Conservation (phyloP, 2,113 vertebrate genomes). For the Leptosomus discolor region DNA sequence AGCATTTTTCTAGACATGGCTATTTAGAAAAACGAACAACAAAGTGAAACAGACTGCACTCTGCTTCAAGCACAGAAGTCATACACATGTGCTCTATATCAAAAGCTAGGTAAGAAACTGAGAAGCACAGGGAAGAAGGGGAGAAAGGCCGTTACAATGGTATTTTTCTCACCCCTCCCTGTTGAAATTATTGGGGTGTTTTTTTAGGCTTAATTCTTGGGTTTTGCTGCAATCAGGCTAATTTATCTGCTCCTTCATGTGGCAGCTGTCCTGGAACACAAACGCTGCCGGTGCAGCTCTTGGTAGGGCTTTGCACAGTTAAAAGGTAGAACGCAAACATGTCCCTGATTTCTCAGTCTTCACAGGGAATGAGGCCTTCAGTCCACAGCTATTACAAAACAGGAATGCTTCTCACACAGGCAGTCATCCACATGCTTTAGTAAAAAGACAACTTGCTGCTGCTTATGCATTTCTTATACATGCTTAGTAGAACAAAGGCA, state of each 20-base stretch:
- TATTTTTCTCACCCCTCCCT: neutral
- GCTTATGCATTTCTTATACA: fast-evolving
- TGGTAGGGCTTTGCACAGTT: neutral
- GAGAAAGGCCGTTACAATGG: neutral
- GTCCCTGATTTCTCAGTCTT: neutral
- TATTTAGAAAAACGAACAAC: neutral
- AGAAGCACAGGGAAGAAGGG: neutral
- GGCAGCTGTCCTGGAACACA: neutral
- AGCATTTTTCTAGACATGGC: fast-evolving
- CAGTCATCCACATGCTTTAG: neutral
- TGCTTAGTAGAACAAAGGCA: neutral
- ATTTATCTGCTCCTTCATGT: neutral
- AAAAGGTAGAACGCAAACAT: neutral
- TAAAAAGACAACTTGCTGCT: neutral
- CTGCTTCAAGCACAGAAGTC: neutral
- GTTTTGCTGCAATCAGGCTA: neutral
- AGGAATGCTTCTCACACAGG: neutral
- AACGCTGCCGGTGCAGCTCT: neutral
- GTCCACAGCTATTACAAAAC: neutral
- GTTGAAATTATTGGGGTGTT: fast-evolving
- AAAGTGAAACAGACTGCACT: neutral
- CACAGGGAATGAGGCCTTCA: neutral
- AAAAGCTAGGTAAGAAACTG: fast-evolving
- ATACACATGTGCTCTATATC: fast-evolving
- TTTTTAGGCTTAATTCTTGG: neutral